Evolutionary conservation across 2,888 invertebrate genomes (phyloP).

Genomic region (Diarsia brunnea): DNA sequence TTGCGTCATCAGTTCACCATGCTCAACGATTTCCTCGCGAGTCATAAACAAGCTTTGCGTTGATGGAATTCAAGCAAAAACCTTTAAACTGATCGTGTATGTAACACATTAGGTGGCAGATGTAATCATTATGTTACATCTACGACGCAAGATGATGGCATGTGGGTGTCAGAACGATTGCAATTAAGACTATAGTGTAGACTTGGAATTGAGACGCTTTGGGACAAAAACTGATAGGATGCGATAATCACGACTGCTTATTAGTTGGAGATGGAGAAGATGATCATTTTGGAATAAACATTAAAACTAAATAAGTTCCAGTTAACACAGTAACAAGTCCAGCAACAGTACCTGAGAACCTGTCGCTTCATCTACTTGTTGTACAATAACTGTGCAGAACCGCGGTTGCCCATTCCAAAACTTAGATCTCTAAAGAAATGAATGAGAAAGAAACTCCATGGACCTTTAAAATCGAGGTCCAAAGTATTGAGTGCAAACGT

Average conservation of each 20-base stretch:
- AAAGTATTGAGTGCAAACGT: too few relatives aligned
- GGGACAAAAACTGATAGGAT: constrained; percentile 42
- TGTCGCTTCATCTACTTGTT: too few relatives aligned
- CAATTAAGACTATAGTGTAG: constrained; percentile 38
- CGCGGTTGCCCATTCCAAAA: not conserved
- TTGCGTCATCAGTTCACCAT: constrained; percentile 20
- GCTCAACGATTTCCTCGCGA: constrained; percentile 21
- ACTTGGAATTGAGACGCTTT: constrained; percentile 44
- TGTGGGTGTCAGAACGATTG: constrained; percentile 41
- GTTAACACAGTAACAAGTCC: too few relatives aligned
- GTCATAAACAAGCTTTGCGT: constrained; percentile 1
- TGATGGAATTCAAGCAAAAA: constrained; percentile 53
- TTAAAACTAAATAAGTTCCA: too few relatives aligned
- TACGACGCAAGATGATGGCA: constrained; percentile 25
- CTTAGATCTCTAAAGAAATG: not conserved
- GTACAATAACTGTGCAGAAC: too few relatives aligned
- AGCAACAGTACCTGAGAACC: too few relatives aligned
- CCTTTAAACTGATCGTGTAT: constrained; percentile 8
- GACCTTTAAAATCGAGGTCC: not conserved
- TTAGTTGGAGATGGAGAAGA: not conserved
- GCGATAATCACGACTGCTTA: constrained; percentile 13
- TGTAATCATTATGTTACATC: constrained; percentile 31
- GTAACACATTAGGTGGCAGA: constrained; percentile 44
- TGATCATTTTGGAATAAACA: not conserved
- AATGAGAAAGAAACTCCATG: not conserved